These are phyloP conservation scores for Picus viridis DNA, from an alignment of 2,797 vertebrate genomes.

Conservation along the genomic window DNA sequence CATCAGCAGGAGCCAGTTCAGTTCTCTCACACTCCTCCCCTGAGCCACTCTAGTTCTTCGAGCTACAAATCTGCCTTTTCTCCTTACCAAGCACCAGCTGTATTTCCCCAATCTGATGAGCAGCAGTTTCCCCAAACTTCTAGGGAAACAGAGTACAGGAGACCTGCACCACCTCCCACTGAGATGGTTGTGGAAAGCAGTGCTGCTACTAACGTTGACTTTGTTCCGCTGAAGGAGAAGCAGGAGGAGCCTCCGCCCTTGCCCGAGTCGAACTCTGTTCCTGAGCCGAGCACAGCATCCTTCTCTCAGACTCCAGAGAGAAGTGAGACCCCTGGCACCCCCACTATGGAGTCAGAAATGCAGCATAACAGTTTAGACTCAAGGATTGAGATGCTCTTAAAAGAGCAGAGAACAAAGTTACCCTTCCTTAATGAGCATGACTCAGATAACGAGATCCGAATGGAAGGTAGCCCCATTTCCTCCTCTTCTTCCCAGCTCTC, in stretches of 20 bases:
- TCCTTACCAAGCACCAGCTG: slow-evolving; percentile 89
- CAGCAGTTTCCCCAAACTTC: slow-evolving; percentile 71
- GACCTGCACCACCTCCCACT: slow-evolving; percentile 79
- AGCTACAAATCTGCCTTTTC: slow-evolving; percentile 92
- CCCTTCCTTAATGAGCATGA: slow-evolving; percentile 93
- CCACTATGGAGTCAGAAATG: slow-evolving; percentile 87
- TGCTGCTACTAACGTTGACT: slow-evolving; percentile 72
- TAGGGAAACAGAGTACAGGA: slow-evolving; percentile 87
- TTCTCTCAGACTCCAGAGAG: slow-evolving; percentile 87
- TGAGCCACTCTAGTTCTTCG: slow-evolving; percentile 70
- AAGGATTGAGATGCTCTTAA: slow-evolving; percentile 97
- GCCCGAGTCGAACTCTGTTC: slow-evolving; percentile 82
- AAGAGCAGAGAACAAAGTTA: slow-evolving; percentile 94
- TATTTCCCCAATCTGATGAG: slow-evolving; percentile 77
- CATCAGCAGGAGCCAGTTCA: slow-evolving; percentile 82
- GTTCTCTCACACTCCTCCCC: slow-evolving; percentile 86
- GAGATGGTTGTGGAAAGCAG: slow-evolving; percentile 70
- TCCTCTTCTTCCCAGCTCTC: slow-evolving; percentile 98
- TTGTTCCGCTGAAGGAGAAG: slow-evolving; percentile 85
- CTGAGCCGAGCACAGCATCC: slow-evolving; percentile 68
- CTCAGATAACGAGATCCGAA: slow-evolving; percentile 91
- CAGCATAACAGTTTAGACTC: slow-evolving; percentile 94
- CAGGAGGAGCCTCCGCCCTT: slow-evolving; percentile 89
- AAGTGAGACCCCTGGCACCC: slow-evolving; percentile 89
- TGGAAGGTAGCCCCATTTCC: slow-evolving; percentile 98